Base-by-base conservation (phyloP, 2,888 invertebrate species). In the Drosophila robusta region DNA sequence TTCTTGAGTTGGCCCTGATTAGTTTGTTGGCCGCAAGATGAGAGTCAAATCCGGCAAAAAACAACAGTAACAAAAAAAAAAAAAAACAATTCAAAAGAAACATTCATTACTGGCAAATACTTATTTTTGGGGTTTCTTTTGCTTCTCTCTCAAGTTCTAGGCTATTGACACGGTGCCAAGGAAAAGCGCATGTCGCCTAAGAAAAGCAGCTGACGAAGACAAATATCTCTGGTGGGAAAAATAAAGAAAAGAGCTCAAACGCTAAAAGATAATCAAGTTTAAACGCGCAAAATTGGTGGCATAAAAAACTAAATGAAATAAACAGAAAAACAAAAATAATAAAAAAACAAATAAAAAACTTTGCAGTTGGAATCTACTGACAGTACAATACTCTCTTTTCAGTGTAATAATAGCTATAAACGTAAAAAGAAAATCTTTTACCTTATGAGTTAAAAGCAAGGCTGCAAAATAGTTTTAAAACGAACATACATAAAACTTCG, bases 81-180 rank as follows among this genome's bases (percentile, higher is more conserved):
- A 47, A 57, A 49, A 18, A 36, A 36, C 39, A 56, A 18, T 44
- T 8, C 26, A 12, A 22, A 44, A 39, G 26, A 38, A 50, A 72
- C 49, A 68, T 45, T 76, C 78, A 68, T 77, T 77, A 67, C 67
- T 22, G 34, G 58, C 65, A 60, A 57, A 77, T 24, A 56, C 67
- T 51, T 63, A 64, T 67, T 75, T 75, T 72, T 49, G 67, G 66
- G 32, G 24, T 67, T 52, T 57, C n/a, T 46, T 42, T 29, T 62
- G 51, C 49, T 47, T 45, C 60, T 62, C 34, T 66, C 60, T 63
- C 76, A 81, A 82, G 81, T 85, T 85, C 83, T 81, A 58, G 83
- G 81, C 73, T 76, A 58, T 81, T 79, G 86, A 79, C 66, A 58
- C 47, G 58, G n/a, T 76, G 80, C 80, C 83, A 80, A 82, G 54